Conservation (phyloP, 92 coral and sea anemone genomes). For the Porites divaricata region DNA sequence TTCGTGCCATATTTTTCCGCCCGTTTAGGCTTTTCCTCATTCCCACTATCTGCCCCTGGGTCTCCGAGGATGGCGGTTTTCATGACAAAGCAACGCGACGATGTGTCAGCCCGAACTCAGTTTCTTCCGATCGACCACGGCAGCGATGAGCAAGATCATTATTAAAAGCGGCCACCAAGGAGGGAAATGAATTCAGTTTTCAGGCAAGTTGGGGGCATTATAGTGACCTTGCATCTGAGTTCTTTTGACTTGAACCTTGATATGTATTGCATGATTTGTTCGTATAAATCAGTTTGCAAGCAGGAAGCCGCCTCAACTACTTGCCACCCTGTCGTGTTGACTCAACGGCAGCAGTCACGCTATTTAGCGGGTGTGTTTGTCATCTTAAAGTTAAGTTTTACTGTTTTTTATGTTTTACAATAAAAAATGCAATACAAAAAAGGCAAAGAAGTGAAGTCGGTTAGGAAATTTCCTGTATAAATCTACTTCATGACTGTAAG, state of each 20-base stretch:
- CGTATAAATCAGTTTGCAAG: background rate
- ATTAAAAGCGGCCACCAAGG: background rate
- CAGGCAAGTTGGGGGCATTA: background rate
- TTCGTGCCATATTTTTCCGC: no score
- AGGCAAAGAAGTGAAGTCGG: background rate
- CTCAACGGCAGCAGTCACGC: background rate
- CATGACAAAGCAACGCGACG: background rate
- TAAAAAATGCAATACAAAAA: background rate
- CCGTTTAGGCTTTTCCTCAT: no score
- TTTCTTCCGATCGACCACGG: background rate
- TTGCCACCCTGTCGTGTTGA: background rate
- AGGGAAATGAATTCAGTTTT: background rate
- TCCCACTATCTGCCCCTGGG: no score
- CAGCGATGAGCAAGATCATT: background rate
- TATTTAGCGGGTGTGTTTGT: background rate
- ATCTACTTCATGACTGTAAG: no score
- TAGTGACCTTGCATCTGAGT: background rate
- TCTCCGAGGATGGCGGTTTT: no score
- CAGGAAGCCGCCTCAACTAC: conserved; percentile 2
- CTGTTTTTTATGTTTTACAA: background rate
- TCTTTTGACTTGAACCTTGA: background rate
- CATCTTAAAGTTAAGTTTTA: background rate
- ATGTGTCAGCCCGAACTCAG: background rate
- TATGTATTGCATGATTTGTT: background rate
- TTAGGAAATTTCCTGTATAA: no score